Evolutionary conservation across 2,888 invertebrate species (phyloP), one percentile per base, ranked within the genome.

Genomic region (Synanthedon vespiformis): DNA sequence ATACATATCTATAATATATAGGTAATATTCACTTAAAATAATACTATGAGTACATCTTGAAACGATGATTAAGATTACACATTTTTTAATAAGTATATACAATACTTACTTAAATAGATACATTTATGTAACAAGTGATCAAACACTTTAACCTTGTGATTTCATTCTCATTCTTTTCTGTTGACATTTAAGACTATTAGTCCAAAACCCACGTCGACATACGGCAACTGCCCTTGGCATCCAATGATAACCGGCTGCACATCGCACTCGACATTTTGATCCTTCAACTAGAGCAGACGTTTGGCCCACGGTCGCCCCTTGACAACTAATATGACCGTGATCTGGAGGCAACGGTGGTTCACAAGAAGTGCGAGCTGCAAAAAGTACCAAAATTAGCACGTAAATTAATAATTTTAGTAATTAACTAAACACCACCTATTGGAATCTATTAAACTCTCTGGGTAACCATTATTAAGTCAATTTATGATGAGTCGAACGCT

Each of bases 141-240:
- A 44, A 44, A 44, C n/a, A 13, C 14, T n/a, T 44, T 44, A 44
- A 6, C 11, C 12, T 48, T 48, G 16, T 16, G 18, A 18, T 16
- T 16, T 48, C 11, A 48, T 16, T 48, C 18, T 48, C 18, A 48
- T 16, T 34, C 10, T 2, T 50, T 61, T 72, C 0, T 64, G 62
- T 51, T 61, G 62, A 58, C 85, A 86, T 27, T 59, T 57, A 4
- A 83, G 63, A 18, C 61, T 53, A 40, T 70, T 67, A 4, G 78
- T 82, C 86, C 86, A 87, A 40, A 52, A 50, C 0, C 85, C 85
- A 11, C 72, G 70, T 2, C 79, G 74, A 55, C 86, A 87, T 2
- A 77, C 61, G 2, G 80, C 61, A 3, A 70, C 57, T 3, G 66
- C 58, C 8, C 74, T 70, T 2, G 66, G 60, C 44, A 57, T 59